A percentile compares a stretch with the other conserved stretches of the same genome.
These are phyloP conservation scores for Artibeus lituratus DNA, from an alignment of 2,797 vertebrate species.

Conservation along the genomic window DNA sequence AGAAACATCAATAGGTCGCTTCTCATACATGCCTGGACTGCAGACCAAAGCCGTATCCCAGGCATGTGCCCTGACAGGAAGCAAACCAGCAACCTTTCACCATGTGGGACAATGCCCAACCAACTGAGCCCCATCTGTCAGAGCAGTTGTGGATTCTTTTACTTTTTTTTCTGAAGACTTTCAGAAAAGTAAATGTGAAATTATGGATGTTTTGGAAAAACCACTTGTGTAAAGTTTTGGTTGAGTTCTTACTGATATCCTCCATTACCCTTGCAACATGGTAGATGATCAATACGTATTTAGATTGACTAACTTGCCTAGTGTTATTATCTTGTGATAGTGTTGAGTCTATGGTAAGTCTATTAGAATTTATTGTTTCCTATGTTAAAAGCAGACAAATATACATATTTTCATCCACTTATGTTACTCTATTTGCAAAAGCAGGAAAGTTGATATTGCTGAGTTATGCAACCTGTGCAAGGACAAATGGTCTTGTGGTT, in stretches of 20 bases:
- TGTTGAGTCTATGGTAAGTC: too few species aligned
- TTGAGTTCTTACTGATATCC: background rate
- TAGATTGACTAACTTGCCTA: background rate
- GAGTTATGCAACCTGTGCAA: background rate
- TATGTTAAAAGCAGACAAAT: background rate
- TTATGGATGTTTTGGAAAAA: background rate
- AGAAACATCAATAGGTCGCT: too few species aligned
- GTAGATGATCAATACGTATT: background rate
- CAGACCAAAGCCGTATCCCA: too few species aligned
- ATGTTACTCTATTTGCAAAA: conserved; percentile 23
- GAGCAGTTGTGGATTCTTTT: background rate
- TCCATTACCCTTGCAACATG: background rate
- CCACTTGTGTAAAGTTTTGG: background rate
- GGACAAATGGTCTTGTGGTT: background rate
- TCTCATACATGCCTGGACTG: too few species aligned
- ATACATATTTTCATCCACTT: background rate
- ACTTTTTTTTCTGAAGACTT: background rate
- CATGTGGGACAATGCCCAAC: background rate
- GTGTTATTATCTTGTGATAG: background rate
- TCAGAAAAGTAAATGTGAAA: background rate
- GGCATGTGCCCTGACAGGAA: too few species aligned
- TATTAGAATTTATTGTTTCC: background rate
- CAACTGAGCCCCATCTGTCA: too few species aligned
- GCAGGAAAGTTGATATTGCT: background rate
- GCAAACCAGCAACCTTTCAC: too few species aligned